Evolutionary conservation across 2,888 invertebrate species (phyloP), one percentile per base, ranked within the genome.

Genomic region (Nycteola revayana): DNA sequence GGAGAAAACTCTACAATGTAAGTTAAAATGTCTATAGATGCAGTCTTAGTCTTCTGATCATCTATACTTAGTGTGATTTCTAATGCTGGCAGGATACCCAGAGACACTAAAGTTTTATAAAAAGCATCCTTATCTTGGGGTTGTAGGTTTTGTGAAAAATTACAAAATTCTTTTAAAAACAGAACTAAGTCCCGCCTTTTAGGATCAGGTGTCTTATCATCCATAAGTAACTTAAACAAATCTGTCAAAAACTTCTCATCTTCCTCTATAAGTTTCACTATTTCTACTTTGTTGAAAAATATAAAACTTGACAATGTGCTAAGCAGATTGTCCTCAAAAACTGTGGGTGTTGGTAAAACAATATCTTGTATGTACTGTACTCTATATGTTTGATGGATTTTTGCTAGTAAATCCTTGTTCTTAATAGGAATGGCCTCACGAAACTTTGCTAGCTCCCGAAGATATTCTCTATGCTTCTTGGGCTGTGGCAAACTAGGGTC

Each of bases 281-380:
- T 99, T 91, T 99, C 99, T 75, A 98, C 97, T 90, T 99, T 99
- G 90, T 98, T 99, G 90, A 99, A 99, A 91, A 98, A 99, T 87
- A 99, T 97, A 91, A 99, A 99, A 91, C 98, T 98, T 76, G 96
- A 97, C 68, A 99, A 90, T 42, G 98, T 97, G 67, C 98, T 98
- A 52, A 99, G 92, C 93, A 99, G 94, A 81, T 99, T 99, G 83
- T 99, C 99, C 78, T 99, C 99, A 85, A 99, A 99, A 63, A 99
- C 96, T 57, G 98, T 98, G 7, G 99, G 99, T 28, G 99, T 97
- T 10, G 99, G 99, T 73, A 99, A 90, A 65, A 99, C 99, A 64
- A 99, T 98, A 88, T 99, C 99, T 75, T 96, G 96, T 67, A 99
- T 98, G 87, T 99, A 99, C 90, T 99, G 99, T 70, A 99, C 98